Evolutionary conservation across 2,797 vertebrate species (phyloP).

Genomic region (Danio kyathit): DNA sequence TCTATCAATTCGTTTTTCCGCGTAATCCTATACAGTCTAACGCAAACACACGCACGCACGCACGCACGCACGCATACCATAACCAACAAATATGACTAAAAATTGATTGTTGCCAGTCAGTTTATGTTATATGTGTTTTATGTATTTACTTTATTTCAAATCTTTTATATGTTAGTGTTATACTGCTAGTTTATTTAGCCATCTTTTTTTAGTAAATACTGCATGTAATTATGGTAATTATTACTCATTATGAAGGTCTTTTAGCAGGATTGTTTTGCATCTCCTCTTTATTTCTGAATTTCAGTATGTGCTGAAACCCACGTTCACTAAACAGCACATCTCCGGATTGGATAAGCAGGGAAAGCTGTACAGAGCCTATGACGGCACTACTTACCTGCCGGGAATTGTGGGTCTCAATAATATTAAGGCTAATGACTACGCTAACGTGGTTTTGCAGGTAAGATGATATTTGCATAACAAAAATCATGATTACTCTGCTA

Average conservation of each 20-base stretch:
- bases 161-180: neutral
- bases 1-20: too few relatives aligned
- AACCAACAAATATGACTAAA: too few relatives aligned
- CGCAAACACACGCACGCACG: too few relatives aligned
- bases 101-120: too few relatives aligned
- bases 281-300: conserved; percentile 19
- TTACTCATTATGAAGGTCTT: neutral
- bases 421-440: conserved; percentile 98
- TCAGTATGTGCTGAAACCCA: conserved; percentile 97
- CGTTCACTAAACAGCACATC: conserved; percentile 94
- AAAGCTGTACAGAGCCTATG: conserved; percentile 93
- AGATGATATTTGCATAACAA: too few relatives aligned
- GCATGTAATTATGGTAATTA: too few relatives aligned
- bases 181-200: neutral
- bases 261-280: neutral
- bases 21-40: too few relatives aligned
- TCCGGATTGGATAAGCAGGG: conserved; percentile 92
- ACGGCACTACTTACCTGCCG: conserved; percentile 95
- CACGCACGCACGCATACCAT: too few relatives aligned
- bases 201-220: neutral
- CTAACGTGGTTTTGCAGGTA: conserved; percentile 96
- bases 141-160: too few relatives aligned
- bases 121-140: too few relatives aligned
- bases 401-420: conserved; percentile 98
- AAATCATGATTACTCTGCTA: too few relatives aligned